phyloP scores from a whole-genome alignment of 1,140 invertebrate species.

The Ridgeia piscesae region DNA sequence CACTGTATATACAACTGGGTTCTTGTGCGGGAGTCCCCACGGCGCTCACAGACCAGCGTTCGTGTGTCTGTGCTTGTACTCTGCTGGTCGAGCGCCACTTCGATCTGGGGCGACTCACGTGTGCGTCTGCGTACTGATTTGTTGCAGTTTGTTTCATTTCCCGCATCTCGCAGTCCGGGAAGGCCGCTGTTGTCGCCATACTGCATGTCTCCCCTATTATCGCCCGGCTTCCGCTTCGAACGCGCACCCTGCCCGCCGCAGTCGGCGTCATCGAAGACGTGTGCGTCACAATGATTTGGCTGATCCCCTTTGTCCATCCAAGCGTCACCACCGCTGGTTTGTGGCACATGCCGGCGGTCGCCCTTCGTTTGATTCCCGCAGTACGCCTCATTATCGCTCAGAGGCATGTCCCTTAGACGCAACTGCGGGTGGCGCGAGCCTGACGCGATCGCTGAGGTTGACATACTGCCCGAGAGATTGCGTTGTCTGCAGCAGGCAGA shows the following conservation, averaged over 20 bases:
- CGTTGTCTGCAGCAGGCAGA: not conserved
- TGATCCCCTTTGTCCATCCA: not conserved
- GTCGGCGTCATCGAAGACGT: not conserved
- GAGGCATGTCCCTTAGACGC: not conserved
- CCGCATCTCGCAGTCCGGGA: not conserved
- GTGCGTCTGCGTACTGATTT: not conserved
- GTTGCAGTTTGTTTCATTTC: not conserved
- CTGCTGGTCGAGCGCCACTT: not conserved
- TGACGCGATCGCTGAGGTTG: not conserved
- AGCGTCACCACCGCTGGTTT: not conserved
- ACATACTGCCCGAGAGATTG: not conserved
- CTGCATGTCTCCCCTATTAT: not conserved
- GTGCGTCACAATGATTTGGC: not conserved
- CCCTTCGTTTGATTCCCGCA: not conserved
- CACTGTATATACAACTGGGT: too few relatives aligned
- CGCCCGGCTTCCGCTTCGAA: not conserved
- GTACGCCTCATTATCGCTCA: not conserved
- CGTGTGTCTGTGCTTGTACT: not conserved
- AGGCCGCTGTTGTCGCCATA: not conserved
- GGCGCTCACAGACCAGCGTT: not conserved
- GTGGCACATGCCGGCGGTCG: not conserved
- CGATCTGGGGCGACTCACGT: not conserved
- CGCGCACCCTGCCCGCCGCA: too few relatives aligned
- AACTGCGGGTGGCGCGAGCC: not conserved
- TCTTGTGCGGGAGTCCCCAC: not conserved